A percentile compares a stretch with the other conserved stretches of the same genome.
phyloP scores from a whole-genome alignment of 2,797 vertebrate genomes.

The Babyrousa celebensis region DNA sequence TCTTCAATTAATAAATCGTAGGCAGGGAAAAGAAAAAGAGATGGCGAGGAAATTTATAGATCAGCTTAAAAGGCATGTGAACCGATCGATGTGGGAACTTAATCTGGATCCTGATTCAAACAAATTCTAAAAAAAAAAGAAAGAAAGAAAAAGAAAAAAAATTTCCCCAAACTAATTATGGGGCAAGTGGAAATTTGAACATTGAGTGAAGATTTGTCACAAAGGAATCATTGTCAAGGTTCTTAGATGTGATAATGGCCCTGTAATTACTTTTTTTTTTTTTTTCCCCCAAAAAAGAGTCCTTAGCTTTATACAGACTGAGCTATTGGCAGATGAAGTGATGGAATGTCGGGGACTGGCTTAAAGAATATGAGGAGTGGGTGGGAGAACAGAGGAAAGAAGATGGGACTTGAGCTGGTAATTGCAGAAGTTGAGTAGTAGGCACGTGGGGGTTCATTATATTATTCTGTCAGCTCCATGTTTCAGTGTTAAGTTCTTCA shows the following conservation, averaged over 20 bases:
- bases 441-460: background rate
- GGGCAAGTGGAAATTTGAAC: conserved; percentile 40
- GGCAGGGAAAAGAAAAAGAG: background rate
- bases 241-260: background rate
- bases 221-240: background rate
- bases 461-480: background rate
- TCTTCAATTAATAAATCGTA: background rate
- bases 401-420: background rate
- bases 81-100: background rate
- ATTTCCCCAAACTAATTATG: background rate
- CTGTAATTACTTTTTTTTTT: background rate
- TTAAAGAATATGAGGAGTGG: background rate
- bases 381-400: background rate
- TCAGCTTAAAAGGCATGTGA: background rate
- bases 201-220: background rate
- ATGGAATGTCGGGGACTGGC: background rate
- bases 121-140: background rate
- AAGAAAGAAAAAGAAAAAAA: background rate
- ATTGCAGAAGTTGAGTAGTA: background rate
- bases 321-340: background rate
- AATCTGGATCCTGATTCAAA: background rate
- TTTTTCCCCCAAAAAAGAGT: background rate
- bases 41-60: background rate
- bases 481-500: conserved; percentile 35
- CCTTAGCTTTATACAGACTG: background rate